Evolutionary conservation across 2,888 invertebrate species (phyloP).

Genomic region (Cecidostiba fungosa): DNA sequence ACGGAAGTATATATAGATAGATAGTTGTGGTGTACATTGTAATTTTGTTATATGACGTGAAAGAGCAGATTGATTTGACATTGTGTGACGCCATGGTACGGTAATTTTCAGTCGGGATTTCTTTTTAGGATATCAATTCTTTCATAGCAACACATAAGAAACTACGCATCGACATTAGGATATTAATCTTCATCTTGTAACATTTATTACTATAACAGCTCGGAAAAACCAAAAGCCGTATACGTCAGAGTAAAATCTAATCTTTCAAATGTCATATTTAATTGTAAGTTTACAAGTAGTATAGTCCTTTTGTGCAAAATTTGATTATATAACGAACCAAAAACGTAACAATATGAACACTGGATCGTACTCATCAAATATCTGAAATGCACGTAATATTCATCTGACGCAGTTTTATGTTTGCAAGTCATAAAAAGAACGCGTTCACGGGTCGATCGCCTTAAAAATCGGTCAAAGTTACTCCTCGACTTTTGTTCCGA

Average conservation of each 20-base stretch:
- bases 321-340: background rate
- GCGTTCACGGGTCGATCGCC: constrained; percentile 16
- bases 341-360: background rate
- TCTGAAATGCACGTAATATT: background rate
- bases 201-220: too few relatives aligned
- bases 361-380: background rate
- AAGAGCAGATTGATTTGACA: constrained; percentile 35
- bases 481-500: background rate
- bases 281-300: background rate
- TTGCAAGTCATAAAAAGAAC: background rate
- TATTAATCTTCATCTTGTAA: background rate
- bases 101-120: constrained; percentile 28
- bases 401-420: background rate
- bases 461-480: constrained; percentile 48
- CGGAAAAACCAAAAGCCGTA: background rate
- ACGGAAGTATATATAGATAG: background rate
- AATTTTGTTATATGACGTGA: constrained; percentile 27
- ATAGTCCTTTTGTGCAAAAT: background rate
- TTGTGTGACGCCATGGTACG: constrained; percentile 29
- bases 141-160: background rate
- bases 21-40: background rate
- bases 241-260: too few relatives aligned
- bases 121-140: constrained; percentile 2
- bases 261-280: background rate
- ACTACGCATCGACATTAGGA: constrained; percentile 7